These are phyloP conservation scores for Rhimphoctona megacephalus DNA, from an alignment of 2,888 invertebrate species.

Conservation along the genomic window DNA sequence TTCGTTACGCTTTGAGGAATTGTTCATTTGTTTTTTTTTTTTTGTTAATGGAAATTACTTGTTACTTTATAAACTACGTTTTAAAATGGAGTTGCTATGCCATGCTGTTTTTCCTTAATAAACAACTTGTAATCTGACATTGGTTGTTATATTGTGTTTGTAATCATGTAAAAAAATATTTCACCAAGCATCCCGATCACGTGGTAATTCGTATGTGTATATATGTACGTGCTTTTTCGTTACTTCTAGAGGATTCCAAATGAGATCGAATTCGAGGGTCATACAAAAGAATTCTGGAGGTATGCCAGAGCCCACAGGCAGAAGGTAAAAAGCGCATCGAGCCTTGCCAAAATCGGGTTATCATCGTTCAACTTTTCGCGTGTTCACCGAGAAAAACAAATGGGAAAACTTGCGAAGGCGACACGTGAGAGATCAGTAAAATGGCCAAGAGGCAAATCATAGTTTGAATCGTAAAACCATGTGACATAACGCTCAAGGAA, in stretches of 20 bases:
- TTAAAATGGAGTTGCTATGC: not conserved
- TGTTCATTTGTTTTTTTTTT: not conserved
- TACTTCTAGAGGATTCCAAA: conserved; percentile 45
- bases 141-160: not conserved
- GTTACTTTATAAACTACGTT: not conserved
- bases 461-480: not conserved
- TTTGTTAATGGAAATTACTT: not conserved
- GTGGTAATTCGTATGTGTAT: conserved; percentile 2
- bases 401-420: conserved; percentile 10
- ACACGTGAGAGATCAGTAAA: conserved; percentile 14
- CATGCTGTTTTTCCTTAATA: not conserved
- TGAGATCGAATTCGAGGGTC: conserved; percentile 64
- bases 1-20: not conserved
- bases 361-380: conserved; percentile 49
- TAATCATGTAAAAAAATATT: conserved; percentile 1
- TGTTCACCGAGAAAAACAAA: conserved; percentile 28
- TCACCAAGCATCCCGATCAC: not conserved
- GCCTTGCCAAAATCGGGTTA: conserved; percentile 60
- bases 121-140: not conserved
- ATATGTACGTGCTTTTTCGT: conserved; percentile 14
- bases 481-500: not conserved
- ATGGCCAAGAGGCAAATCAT: not conserved
- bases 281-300: conserved; percentile 57
- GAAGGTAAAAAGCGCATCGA: conserved; percentile 30
- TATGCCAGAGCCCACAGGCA: conserved; percentile 46